These are phyloP conservation scores for Willisornis vidua DNA, from an alignment of 2,113 vertebrate species.

Conservation along the genomic window DNA sequence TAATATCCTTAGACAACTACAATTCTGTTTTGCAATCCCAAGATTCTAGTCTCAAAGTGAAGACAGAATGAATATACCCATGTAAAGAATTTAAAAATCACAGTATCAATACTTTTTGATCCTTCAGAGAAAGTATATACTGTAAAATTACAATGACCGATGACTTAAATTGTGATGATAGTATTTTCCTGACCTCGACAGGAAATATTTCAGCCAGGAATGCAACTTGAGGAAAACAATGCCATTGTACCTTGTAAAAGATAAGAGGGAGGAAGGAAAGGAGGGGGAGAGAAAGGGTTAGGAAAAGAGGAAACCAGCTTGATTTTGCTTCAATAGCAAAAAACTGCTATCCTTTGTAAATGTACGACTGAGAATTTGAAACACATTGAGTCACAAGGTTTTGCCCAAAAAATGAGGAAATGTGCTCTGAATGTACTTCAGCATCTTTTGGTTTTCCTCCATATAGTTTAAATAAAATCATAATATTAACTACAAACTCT, in stretches of 20 bases:
- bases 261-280: neutral
- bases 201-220: slow-evolving; percentile 62
- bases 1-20: neutral
- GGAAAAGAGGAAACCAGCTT: slow-evolving; percentile 46
- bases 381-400: slow-evolving; percentile 76
- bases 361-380: slow-evolving; percentile 77
- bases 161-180: slow-evolving; percentile 68
- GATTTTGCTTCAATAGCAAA: slow-evolving; percentile 70
- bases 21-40: slow-evolving; percentile 27
- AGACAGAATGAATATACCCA: slow-evolving; percentile 75
- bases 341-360: slow-evolving; percentile 65
- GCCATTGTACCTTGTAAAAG: slow-evolving; percentile 64
- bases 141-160: slow-evolving; percentile 63
- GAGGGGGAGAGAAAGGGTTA: neutral
- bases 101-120: slow-evolving; percentile 77
- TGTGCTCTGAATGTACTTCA: slow-evolving; percentile 81
- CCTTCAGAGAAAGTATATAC: slow-evolving; percentile 71
- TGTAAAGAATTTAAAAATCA: slow-evolving; percentile 81
- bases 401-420: slow-evolving; percentile 82
- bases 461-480: slow-evolving; percentile 87
- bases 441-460: slow-evolving; percentile 78
- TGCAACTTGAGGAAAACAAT: slow-evolving; percentile 21
- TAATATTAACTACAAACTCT: slow-evolving; percentile 86
- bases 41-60: slow-evolving; percentile 51
- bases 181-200: slow-evolving; percentile 57